A percentile compares a stretch with the other conserved stretches of the same genome.
These are phyloP conservation scores for Blastomussa wellsi DNA, from an alignment of 92 coral and sea anemone species.

Conservation along the genomic window DNA sequence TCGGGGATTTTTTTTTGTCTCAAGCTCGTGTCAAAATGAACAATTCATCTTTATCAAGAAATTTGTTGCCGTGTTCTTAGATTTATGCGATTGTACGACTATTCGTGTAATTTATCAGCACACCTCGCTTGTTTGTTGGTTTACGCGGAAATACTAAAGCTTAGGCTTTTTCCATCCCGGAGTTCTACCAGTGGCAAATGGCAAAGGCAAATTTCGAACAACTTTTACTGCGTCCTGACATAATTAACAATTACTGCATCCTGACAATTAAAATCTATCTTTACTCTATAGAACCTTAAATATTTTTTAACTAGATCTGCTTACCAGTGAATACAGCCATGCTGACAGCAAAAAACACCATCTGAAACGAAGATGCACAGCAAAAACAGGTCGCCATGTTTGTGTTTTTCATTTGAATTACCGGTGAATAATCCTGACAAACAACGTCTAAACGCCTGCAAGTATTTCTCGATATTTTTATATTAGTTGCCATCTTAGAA, in stretches of 20 bases:
- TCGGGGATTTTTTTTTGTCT: too few relatives aligned
- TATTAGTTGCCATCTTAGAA: background rate
- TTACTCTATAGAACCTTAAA: background rate
- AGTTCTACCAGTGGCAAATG: background rate
- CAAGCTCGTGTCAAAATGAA: too few relatives aligned
- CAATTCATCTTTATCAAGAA: too few relatives aligned
- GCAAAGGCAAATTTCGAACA: background rate
- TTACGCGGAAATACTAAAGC: background rate
- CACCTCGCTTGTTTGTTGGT: background rate
- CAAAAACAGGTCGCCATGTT: conserved; percentile 1
- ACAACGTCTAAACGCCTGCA: background rate
- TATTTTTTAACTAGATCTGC: background rate
- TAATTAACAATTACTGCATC: background rate
- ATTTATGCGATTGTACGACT: too few relatives aligned
- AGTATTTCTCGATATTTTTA: conserved; percentile 22
- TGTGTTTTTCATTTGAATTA: background rate
- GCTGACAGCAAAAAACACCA: background rate
- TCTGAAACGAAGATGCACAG: background rate
- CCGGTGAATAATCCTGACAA: background rate
- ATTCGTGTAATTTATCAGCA: background rate
- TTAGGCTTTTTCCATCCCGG: background rate
- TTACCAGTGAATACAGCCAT: conserved; percentile 11
- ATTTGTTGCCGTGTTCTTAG: too few relatives aligned
- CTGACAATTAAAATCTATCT: background rate
- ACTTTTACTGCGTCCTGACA: too few relatives aligned